Base-by-base conservation (phyloP, 1,140 invertebrate species). In the Megalopta genalis region DNA sequence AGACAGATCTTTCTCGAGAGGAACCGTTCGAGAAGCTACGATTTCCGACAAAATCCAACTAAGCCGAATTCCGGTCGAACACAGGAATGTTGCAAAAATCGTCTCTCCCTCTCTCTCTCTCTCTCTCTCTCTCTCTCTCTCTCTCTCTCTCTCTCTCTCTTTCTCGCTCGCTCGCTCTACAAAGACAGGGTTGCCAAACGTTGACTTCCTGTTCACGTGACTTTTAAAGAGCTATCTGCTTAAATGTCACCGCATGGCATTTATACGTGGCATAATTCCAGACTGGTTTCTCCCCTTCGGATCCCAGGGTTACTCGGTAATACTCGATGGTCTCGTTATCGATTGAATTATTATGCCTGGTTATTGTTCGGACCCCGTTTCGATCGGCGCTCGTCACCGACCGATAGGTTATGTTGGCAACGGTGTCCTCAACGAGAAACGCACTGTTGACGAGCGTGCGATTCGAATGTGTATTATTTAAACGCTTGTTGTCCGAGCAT, bases 321-420 rank as follows among this genome's bases (percentile, higher is more conserved):
- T 46, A 37, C 63, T 73, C 64, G 14, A 71, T 65, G 37, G 37
- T 76, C 67, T 21, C 57, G 39, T 73, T 84, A 84, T 82, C 65
- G 81, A 84, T 84, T 74, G n/a, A 59, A 72, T 77, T 65, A 65
- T 73, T 84, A 84, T 82, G 74, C 46, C 67, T 64, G 39, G 21
- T 62, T 32, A n/a, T 82, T 65, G 39, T 75, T 71, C 32, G 16
- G 25, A 10, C 3, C 3, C n/a, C 8, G 52, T 69, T 63, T 49
- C 65, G 32, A 63, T 76, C 72, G 37, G 16, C 49, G 49, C 49
- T 21, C 16, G 49, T 21, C 49, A 12, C 42, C 42, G 42, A 46
- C 18, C 49, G 16, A 18, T 52, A 5, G n/a, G 2, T 27, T 54
- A 23, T 18, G n/a, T 27, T 49, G 39, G 16, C 23, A 9, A 32